Evolutionary conservation across 2,113 vertebrate genomes (phyloP).

Genomic region (Chloropsis cyanopogon): DNA sequence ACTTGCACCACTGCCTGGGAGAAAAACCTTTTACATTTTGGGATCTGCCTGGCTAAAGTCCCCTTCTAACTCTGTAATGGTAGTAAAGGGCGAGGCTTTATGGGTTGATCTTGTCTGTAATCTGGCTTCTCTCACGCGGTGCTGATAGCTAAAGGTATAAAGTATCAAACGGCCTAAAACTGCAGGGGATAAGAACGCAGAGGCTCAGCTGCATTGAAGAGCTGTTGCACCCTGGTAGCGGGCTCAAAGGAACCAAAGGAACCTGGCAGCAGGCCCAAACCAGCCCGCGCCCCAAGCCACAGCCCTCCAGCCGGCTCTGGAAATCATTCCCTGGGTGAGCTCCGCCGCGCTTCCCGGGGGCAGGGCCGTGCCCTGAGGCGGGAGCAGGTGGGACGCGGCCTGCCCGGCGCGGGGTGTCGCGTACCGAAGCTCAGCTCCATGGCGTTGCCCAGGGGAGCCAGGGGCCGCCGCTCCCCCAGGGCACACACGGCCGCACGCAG

Average conservation of each 20-base stretch:
- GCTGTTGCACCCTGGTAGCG: fast-evolving
- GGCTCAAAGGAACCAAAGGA: neutral
- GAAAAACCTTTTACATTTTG: neutral
- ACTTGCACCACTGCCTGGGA: neutral
- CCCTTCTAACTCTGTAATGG: no score
- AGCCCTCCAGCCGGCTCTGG: neutral
- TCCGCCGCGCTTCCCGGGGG: fast-evolving
- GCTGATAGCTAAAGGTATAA: fast-evolving
- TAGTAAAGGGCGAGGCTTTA: neutral
- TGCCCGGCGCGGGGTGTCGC: fast-evolving
- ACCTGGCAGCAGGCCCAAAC: fast-evolving
- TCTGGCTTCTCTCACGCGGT: fast-evolving
- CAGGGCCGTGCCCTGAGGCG: neutral
- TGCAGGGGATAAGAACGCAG: neutral
- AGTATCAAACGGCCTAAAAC: neutral
- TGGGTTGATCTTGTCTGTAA: neutral
- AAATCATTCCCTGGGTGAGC: fast-evolving
- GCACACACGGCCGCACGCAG: slow-evolving; percentile 72
- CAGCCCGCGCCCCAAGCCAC: fast-evolving
- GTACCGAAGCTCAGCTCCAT: slow-evolving; percentile 88
- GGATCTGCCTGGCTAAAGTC: neutral
- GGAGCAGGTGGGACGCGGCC: neutral
- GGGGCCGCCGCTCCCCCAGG: slow-evolving; percentile 77
- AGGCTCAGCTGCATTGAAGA: fast-evolving
- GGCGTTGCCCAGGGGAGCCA: slow-evolving; percentile 79